Evolutionary conservation across 2,888 invertebrate species (phyloP).

Genomic region (Heliconius cydno): DNA sequence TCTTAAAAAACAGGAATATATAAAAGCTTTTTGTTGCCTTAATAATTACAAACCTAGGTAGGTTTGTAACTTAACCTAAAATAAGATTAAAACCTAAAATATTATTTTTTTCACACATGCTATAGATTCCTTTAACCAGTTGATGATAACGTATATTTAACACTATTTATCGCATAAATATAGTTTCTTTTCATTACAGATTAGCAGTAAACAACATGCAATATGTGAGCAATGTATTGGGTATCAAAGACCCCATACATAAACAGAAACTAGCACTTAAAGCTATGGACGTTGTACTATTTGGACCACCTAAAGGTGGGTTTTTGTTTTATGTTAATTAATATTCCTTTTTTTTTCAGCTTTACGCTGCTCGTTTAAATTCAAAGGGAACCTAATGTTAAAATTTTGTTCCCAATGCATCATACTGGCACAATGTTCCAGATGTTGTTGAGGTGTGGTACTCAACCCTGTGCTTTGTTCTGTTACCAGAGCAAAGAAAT

Average conservation of each 20-base stretch:
- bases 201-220: conserved; percentile 97
- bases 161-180: not conserved
- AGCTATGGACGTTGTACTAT: conserved; percentile 99
- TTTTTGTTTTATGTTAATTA: conserved; percentile 15
- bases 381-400: not conserved
- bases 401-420: not conserved
- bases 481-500: too few relatives aligned
- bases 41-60: too few relatives aligned
- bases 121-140: too few relatives aligned
- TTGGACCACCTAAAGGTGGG: conserved; percentile 98
- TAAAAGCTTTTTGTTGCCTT: too few relatives aligned
- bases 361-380: not conserved
- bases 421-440: too few relatives aligned
- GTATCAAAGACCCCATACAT: conserved; percentile 99
- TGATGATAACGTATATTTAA: too few relatives aligned
- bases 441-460: too few relatives aligned
- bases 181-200: conserved; percentile 78
- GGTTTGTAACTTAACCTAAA: too few relatives aligned
- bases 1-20: too few relatives aligned
- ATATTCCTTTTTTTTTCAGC: not conserved
- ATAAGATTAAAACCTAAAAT: too few relatives aligned
- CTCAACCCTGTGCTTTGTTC: too few relatives aligned
- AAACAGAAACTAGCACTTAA: conserved; percentile 98
- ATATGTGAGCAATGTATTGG: conserved; percentile 92
- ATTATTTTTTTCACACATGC: too few relatives aligned